Percentiles rank a stretch among this genome's conserved stretches.
These are phyloP conservation scores for Drosophila tanythrix DNA, from an alignment of 2,888 invertebrate species.

Conservation along the genomic window DNA sequence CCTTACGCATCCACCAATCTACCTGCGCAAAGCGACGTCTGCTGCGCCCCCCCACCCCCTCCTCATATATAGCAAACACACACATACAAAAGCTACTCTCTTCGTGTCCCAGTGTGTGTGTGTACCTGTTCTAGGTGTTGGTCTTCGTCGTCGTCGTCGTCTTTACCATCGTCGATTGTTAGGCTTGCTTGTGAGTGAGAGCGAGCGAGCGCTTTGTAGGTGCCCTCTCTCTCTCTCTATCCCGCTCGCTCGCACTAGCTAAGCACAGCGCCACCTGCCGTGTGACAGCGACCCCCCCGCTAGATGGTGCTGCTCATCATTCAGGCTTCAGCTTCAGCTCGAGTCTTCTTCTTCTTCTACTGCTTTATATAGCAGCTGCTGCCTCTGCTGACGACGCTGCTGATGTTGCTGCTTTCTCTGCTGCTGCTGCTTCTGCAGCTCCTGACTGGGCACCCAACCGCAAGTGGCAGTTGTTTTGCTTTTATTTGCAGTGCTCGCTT, in stretches of 20 bases:
- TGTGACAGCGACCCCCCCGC: slow-evolving; percentile 36
- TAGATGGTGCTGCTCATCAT: slow-evolving; percentile 37
- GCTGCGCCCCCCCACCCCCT: slow-evolving; percentile 53
- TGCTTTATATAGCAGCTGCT: slow-evolving; percentile 42
- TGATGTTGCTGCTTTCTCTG: slow-evolving; percentile 27
- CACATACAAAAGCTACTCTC: slow-evolving; percentile 48
- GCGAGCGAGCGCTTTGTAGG: slow-evolving; percentile 57
- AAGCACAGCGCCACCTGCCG: slow-evolving; percentile 59
- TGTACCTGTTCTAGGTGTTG: slow-evolving; percentile 74
- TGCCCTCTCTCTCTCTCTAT: slow-evolving; percentile 48
- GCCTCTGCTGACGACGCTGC: slow-evolving; percentile 23
- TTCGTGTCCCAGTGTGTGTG: slow-evolving; percentile 36
- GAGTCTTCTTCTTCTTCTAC: slow-evolving; percentile 15
- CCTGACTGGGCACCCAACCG: slow-evolving; percentile 66
- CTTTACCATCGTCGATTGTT: slow-evolving; percentile 41
- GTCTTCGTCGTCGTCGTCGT: slow-evolving; percentile 48
- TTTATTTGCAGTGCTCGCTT: slow-evolving; percentile 52
- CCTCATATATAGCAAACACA: slow-evolving; percentile 24
- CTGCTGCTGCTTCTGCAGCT: slow-evolving; percentile 29
- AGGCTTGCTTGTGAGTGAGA: slow-evolving; percentile 22
- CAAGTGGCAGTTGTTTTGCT: slow-evolving; percentile 78
- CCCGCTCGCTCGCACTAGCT: slow-evolving; percentile 44
- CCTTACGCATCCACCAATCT: slow-evolving; percentile 85
- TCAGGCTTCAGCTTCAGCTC: slow-evolving; percentile 35
- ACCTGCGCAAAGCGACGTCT: slow-evolving; percentile 81